phyloP scores from a whole-genome alignment of 1,140 invertebrate species.

The Dermatophagoides farinae region DNA sequence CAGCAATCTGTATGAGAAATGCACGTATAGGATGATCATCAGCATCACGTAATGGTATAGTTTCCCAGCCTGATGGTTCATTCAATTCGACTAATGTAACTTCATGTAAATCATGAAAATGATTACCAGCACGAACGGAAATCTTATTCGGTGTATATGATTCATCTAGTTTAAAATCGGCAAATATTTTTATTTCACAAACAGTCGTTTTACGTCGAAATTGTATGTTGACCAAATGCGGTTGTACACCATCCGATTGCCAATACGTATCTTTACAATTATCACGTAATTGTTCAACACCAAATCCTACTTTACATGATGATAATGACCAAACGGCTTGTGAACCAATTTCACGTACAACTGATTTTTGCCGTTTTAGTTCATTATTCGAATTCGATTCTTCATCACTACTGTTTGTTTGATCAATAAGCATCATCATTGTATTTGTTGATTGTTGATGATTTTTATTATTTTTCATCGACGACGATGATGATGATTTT shows the following conservation, averaged over 20 bases:
- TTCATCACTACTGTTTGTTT: no score
- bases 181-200: slow-evolving; percentile 84
- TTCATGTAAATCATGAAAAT: slow-evolving; percentile 95
- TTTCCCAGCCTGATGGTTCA: slow-evolving; percentile 88
- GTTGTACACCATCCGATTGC: slow-evolving; percentile 96
- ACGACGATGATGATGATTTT: no score
- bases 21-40: slow-evolving; percentile 67
- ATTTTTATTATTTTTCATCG: no score
- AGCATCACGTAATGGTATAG: slow-evolving; percentile 72
- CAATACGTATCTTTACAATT: slow-evolving; percentile 91
- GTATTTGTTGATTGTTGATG: no score
- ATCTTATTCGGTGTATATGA: slow-evolving; percentile 94
- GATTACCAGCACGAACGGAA: slow-evolving; percentile 77
- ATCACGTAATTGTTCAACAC: slow-evolving; percentile 85
- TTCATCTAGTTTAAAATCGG: slow-evolving; percentile 94
- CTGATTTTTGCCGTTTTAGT: slow-evolving; percentile 17
- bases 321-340: slow-evolving; percentile 95
- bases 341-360: slow-evolving; percentile 74
- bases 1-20: slow-evolving; percentile 91
- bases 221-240: slow-evolving; percentile 92
- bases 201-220: slow-evolving; percentile 89
- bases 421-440: no score
- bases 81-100: slow-evolving; percentile 79
- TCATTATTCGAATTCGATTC: no score
- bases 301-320: slow-evolving; percentile 94